These are phyloP conservation scores for Drosophila trichaetosa DNA, from an alignment of 2,888 invertebrate genomes.

Conservation along the genomic window DNA sequence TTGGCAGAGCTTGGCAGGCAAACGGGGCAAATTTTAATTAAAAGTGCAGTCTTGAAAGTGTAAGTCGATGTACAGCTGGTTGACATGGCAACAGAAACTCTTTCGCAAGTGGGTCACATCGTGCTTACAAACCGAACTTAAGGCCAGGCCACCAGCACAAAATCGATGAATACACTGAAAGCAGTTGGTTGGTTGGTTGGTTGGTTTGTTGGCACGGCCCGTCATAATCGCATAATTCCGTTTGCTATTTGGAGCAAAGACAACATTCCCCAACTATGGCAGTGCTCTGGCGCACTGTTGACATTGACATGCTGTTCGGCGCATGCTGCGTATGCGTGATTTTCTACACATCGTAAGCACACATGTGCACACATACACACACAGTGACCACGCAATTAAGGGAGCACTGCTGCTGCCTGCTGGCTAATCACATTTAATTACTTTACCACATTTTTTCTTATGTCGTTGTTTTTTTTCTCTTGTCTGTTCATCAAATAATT, in stretches of 20 bases:
- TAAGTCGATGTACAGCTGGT: constrained; percentile 21
- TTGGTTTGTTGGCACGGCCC: constrained; percentile 12
- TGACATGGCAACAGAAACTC: constrained; percentile 26
- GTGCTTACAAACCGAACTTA: constrained; percentile 38
- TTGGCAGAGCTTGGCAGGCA: constrained; percentile 3
- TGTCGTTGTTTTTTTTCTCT: not conserved
- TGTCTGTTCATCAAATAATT: constrained; percentile 8
- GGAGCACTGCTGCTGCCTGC: constrained; percentile 34
- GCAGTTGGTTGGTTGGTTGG: not conserved
- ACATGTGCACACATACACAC: constrained; percentile 17
- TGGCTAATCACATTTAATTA: constrained; percentile 68
- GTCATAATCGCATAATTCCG: constrained; percentile 65
- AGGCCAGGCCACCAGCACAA: constrained; percentile 40
- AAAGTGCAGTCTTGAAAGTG: constrained; percentile 20
- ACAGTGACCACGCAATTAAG: constrained; percentile 14
- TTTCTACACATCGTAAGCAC: constrained; percentile 29
- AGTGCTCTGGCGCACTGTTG: constrained; percentile 59
- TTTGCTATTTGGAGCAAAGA: constrained; percentile 69
- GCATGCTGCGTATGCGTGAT: constrained; percentile 70
- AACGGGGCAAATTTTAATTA: constrained; percentile 37
- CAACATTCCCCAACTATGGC: constrained; percentile 30
- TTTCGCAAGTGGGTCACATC: constrained; percentile 60
- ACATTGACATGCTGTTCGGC: constrained; percentile 66
- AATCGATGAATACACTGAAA: constrained; percentile 26
- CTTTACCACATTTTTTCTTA: constrained; percentile 52